Conservation (phyloP, 2,113 vertebrate species). For the Hemiprocne comata region DNA sequence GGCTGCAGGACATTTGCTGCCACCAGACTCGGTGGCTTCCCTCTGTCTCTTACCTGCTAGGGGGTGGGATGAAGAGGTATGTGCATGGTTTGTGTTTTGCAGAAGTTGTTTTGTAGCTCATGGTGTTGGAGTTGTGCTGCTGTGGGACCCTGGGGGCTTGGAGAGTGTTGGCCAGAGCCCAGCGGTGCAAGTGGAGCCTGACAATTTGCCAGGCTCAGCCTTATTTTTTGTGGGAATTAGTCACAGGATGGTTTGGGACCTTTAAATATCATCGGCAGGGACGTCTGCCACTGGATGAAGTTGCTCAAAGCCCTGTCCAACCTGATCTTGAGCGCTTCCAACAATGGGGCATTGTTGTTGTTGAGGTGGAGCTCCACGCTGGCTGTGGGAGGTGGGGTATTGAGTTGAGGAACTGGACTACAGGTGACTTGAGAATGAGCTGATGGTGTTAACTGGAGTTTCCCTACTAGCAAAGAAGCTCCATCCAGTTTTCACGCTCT, state of each 20-base stretch:
- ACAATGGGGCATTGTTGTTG: fast-evolving
- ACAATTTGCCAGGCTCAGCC: neutral
- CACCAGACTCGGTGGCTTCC: neutral
- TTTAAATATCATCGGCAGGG: neutral
- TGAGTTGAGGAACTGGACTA: fast-evolving
- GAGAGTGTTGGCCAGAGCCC: fast-evolving
- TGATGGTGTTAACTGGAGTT: neutral
- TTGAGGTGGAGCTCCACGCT: neutral
- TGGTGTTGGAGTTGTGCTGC: neutral
- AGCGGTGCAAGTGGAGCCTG: fast-evolving
- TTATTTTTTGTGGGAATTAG: neutral
- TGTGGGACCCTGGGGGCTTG: neutral
- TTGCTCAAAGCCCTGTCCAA: fast-evolving
- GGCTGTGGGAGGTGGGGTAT: neutral
- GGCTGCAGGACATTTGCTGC: fast-evolving
- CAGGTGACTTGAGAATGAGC: fast-evolving
- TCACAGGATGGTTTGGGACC: neutral
- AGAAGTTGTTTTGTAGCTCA: fast-evolving
- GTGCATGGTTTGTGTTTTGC: fast-evolving
- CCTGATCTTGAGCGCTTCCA: neutral
- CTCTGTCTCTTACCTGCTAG: fast-evolving
- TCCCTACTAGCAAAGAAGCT: neutral
- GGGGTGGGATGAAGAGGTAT: neutral
- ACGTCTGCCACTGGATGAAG: neutral
- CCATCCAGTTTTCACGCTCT: fast-evolving